Conservation (phyloP, 2,113 vertebrate species). For the Oncorhynchus clarkii region DNA sequence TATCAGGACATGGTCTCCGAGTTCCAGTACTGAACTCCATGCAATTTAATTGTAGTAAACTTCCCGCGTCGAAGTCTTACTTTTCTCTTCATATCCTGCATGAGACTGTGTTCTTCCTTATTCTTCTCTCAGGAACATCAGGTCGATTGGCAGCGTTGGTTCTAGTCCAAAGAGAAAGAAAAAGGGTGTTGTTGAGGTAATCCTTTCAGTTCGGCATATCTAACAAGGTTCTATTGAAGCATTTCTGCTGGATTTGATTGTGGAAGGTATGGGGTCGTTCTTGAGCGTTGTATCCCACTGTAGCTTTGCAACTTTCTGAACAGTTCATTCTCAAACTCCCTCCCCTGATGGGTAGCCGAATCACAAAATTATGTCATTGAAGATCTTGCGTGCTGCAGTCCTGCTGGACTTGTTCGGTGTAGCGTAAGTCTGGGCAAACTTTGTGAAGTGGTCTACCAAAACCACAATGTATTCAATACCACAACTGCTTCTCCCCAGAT, state of each 20-base stretch:
- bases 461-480: too few relatives aligned
- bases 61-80: background rate
- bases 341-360: constrained; percentile 26
- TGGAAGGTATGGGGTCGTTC: constrained; percentile 23
- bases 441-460: constrained; percentile 26
- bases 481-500: too few relatives aligned
- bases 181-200: constrained; percentile 26
- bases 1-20: background rate
- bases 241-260: background rate
- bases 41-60: background rate
- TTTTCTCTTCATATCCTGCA: background rate
- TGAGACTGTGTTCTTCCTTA: background rate
- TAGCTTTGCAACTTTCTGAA: background rate
- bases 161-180: constrained; percentile 36
- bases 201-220: constrained; percentile 34
- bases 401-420: constrained; percentile 22
- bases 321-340: constrained; percentile 20
- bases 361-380: constrained; percentile 31
- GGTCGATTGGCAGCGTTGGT: constrained; percentile 24
- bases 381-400: constrained; percentile 26
- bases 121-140: constrained; percentile 20
- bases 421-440: constrained; percentile 31
- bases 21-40: too few relatives aligned
- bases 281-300: background rate
- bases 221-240: constrained; percentile 26